Evolutionary conservation across 2,888 invertebrate genomes (phyloP), one percentile per base, ranked within the genome.

Genomic region (Galerucella nymphaeae): DNA sequence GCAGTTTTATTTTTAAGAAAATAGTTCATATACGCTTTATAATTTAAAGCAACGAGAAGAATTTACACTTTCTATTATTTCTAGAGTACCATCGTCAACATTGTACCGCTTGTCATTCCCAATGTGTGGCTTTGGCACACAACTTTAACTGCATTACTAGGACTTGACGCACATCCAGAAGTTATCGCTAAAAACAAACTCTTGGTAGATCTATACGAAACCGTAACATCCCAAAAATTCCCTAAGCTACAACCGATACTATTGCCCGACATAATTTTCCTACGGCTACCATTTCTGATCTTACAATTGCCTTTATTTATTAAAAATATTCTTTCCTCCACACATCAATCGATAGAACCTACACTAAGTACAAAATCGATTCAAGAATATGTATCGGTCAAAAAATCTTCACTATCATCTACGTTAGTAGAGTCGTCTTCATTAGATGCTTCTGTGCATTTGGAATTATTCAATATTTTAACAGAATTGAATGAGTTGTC

Each of bases 101-200:
- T 61, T 16, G 14, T 16, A n/a, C 38, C 61, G 20, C 58, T 58
- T 38, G 16, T 41, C n/a, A 30, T 38, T 38, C 14, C 30, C 6
- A 38, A 61, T 61, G 16, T 61, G 13, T 58, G 58, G 61, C 61
- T 61, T 41, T 61, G 61, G 61, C 10, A 61, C 6, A 41, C 38
- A 10, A 18, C 61, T 10, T 10, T 61, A 11, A 61, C 38, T 41
- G 16, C 23, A 16, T n/a, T 41, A 14, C 61, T 38, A 6, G 38
- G 41, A n/a, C 41, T 61, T 16, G 61, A 61, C n/a, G 9, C 23
- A 2, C 41, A 61, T 16, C 61, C 61, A 10, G n/a, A 30, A 13
- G 16, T 41, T 5, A 38, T 61, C 9, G 61, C 61, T 11, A n/a
- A 30, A 14, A 38, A 61, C 9, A 38, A 38, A 11, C 6, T 41